Evolutionary conservation across 1,140 invertebrate species (phyloP), one percentile per base, ranked within the genome.

Genomic region (Neodiprion virginianus): DNA sequence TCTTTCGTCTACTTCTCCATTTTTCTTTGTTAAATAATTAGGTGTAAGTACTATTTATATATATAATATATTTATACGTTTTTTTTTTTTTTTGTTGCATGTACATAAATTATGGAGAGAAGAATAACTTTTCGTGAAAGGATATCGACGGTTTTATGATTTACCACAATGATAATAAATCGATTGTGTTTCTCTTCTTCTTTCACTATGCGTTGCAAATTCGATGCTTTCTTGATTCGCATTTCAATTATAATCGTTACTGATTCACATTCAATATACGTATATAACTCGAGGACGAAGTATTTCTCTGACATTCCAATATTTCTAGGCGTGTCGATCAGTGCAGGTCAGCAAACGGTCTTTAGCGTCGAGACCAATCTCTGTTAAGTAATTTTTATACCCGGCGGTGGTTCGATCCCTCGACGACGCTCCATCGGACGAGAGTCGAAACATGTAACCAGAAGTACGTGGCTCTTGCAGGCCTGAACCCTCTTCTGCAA

Each of bases 371-470:
- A 87, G 80, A 11, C 81, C 17, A 82, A 75, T 85, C 75, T 82
- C 72, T 75, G 83, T 86, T 85, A 87, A 74, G 85, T 84, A 80
- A 82, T 83, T 74, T 81, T 81, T 21, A 82, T 82, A 9, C 78
- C 74, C 28, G 79, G 69, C 69, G 78, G 66, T 61, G 83, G 75
- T 68, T 79, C 79, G 48, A 79, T 75, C 12, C 77, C 75, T 14
- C 74, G 68, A 74, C 47, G 72, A 17, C 61, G 65, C 68, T 80
- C 77, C n/a, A 75, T 77, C 47, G 86, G 85, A 77, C 79, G 83
- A 8, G 84, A 84, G 73, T 91, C 90, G 81, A 91, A 91, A 79
- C 89, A 90, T 17, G 91, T 91, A 69, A 89, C 88, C 70, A 91
- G 78, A 48, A 91, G 85, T 17, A 91, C 85, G 75, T 89, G 89